Base-by-base conservation (phyloP, 2,113 vertebrate species). In the Micronycteris hirsuta region DNA sequence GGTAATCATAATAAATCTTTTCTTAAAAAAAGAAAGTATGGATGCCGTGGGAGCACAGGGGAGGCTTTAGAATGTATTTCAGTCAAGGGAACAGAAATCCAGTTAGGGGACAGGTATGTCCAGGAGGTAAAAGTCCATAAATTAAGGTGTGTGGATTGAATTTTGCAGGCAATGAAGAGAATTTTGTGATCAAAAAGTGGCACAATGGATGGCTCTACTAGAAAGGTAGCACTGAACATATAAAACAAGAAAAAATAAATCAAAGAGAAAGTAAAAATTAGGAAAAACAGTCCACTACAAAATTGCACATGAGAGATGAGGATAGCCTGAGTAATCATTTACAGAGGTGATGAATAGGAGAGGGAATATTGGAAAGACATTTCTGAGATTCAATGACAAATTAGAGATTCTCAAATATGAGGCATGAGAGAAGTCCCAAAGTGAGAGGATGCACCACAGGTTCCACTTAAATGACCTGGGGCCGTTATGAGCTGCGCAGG, bases 211-310 rank as follows among this genome's bases (percentile, higher is more conserved):
- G 65, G 5, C 11, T 28, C 14, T 68, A 70, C 43, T 58, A 76
- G 5, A 45, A 54, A 70, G 11, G 9, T 38, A n/a, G 56, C 24
- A 41, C 0, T 67, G 54, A 74, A 3, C 14, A 11, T 7, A 70
- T 86, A 76, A 68, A 89, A 58, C 12, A 86, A 67, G 45, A 4
- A 74, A 70, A 93, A 56, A n/a, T n/a, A n/a, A n/a, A 49, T 43
- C 19, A 82, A 89, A 16, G 20, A n/a, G 38, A 77, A 8, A 15
- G 6, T 36, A 31, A 56, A 93, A 67, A 58, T 63, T 56, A 77
- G 7, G 22, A 90, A 81, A 81, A 15, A 49, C 31, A 36, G 2
- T 52, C 11, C 6, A 6, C 7, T 38, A 58, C 45, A 65, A 88
- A 61, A 41, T 47, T 73, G 22, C 41, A 47, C 6, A 38, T 5